phyloP scores from a whole-genome alignment of 2,797 vertebrate species.

The Cossypha heuglini region DNA sequence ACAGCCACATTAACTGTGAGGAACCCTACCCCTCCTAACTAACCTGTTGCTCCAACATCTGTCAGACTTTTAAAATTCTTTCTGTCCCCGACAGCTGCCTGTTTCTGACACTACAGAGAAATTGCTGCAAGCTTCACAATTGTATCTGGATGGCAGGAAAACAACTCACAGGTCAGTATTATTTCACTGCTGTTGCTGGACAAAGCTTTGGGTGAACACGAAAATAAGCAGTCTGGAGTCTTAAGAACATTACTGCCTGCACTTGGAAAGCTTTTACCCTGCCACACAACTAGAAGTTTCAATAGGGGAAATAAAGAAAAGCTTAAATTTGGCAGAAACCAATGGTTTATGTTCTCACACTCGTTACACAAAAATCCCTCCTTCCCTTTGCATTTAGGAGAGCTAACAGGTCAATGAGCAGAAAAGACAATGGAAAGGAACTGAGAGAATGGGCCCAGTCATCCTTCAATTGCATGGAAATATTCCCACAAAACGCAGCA shows the following conservation, averaged over 20 bases:
- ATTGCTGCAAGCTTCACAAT: neutral
- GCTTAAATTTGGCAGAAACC: conserved; percentile 38
- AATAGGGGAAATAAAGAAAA: conserved; percentile 29
- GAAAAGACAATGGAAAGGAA: conserved; percentile 23
- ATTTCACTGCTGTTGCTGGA: neutral
- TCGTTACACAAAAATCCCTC: neutral
- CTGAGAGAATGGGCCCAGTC: neutral
- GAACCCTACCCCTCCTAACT: neutral
- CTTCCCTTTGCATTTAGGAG: conserved; percentile 13
- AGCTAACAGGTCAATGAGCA: neutral
- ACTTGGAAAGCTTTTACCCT: conserved; percentile 25
- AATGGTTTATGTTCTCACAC: conserved; percentile 35
- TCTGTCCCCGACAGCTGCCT: neutral
- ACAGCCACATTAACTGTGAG: neutral
- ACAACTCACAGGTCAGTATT: neutral
- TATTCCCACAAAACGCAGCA: conserved; percentile 12
- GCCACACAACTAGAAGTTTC: neutral
- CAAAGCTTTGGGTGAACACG: neutral
- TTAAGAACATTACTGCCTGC: neutral
- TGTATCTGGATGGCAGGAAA: neutral
- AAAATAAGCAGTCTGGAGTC: conserved; percentile 5
- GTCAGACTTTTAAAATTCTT: neutral
- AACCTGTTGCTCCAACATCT: neutral
- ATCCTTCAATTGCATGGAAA: neutral
- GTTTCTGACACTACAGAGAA: neutral